Base-by-base conservation (phyloP, 2,797 vertebrate species). In the Geotrypetes seraphini region DNA sequence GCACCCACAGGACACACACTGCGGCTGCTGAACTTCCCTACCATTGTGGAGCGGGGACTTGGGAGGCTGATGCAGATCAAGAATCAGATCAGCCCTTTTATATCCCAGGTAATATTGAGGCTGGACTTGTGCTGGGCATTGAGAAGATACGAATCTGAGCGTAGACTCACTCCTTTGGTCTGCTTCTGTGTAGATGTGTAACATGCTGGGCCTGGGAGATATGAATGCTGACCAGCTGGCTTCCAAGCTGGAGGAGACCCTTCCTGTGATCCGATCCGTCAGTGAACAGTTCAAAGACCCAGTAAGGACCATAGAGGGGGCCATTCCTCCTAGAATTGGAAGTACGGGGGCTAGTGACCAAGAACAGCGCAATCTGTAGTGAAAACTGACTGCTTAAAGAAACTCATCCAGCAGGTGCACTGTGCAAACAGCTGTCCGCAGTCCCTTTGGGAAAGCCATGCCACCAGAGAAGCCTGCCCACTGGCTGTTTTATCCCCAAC, bases 81-180 rank as follows among this genome's bases (percentile, higher is more conserved):
- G 75, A 97, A 94, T 66, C 93, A 96, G 73, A 97, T 97, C 75
- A 97, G 93, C 59, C 93, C 92, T 10, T 96, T 97, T 73, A 96
- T 96, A 61, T 97, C 93, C 4, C 93, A 96, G 87, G 93, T 90
- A 56, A 27, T 67, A 15, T 26, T 22, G 13, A 15, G 17, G 19
- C 4, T 17, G n/a, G n/a, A n/a, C n/a, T n/a, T n/a, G 17, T 26
- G 15, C 3, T n/a, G n/a, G n/a, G n/a, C n/a, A n/a, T n/a, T n/a
- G n/a, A n/a, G n/a, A n/a, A n/a, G n/a, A 3, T 10, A 22, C 10
- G 12, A n/a, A n/a, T n/a, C n/a, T n/a, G n/a, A n/a, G n/a, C n/a
- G n/a, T n/a, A n/a, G n/a, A n/a, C n/a, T n/a, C n/a, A n/a, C n/a
- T n/a, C n/a, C 12, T 8, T 7, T 1, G 8, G 1, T 25, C 25